Conservation (phyloP, 1,140 invertebrate genomes). For the Oryzaephilus surinamensis region DNA sequence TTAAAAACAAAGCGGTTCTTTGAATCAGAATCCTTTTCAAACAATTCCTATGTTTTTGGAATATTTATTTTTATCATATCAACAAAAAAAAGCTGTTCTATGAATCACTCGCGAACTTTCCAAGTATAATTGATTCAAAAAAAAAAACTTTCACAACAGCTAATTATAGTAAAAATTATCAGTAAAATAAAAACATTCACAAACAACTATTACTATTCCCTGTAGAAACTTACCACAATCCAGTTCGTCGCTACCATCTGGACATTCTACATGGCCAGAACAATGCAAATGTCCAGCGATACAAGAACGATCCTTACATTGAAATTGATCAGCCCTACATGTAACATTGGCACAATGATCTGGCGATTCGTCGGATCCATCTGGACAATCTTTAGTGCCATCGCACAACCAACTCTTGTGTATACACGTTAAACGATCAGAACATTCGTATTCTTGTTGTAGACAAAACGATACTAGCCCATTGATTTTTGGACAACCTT, state of each 20-base stretch:
- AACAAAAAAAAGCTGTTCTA: no score
- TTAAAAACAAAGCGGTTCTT: no score
- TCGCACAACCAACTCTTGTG: conserved; percentile 79
- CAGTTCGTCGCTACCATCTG: conserved; percentile 71
- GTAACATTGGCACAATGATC: conserved; percentile 62
- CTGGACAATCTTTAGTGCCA: conserved; percentile 72
- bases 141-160: no score
- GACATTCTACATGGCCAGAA: conserved; percentile 70
- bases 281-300: conserved; percentile 75
- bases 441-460: conserved; percentile 72
- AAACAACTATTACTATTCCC: background rate
- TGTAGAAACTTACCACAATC: conserved; percentile 58
- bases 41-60: no score
- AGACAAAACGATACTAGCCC: conserved; percentile 47
- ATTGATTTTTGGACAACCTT: conserved; percentile 45
- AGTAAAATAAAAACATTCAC: background rate
- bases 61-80: no score
- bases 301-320: conserved; percentile 69
- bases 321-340: conserved; percentile 72
- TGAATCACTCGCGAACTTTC: no score
- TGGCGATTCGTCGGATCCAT: conserved; percentile 66
- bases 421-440: conserved; percentile 75
- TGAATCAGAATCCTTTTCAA: background rate
- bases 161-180: conserved; percentile 4
- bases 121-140: no score